Conservation (phyloP, 2,888 invertebrate genomes). For the Anaspis maculata region DNA sequence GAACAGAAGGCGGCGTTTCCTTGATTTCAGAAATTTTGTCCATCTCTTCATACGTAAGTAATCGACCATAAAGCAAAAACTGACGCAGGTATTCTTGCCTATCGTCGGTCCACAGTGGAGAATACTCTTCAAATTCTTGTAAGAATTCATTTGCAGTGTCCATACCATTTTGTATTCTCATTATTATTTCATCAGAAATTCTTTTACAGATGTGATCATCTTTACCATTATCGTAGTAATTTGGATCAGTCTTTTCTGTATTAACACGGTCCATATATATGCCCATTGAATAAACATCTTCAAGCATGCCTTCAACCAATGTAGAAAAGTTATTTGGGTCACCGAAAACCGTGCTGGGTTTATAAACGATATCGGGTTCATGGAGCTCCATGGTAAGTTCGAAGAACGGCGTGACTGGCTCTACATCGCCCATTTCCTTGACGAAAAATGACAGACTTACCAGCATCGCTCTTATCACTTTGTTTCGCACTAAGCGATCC, state of each 20-base stretch:
- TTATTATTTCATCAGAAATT: slow-evolving; percentile 49
- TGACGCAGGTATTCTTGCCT: slow-evolving; percentile 63
- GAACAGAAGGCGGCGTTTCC: slow-evolving; percentile 56
- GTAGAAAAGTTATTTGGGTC: slow-evolving; percentile 58
- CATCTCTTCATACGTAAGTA: slow-evolving; percentile 63
- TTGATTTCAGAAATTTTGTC: slow-evolving; percentile 41
- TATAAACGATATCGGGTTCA: slow-evolving; percentile 63
- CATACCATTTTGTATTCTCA: slow-evolving; percentile 31
- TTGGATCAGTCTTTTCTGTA: slow-evolving; percentile 8
- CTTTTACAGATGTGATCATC: slow-evolving; percentile 52
- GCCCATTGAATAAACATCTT: slow-evolving; percentile 70
- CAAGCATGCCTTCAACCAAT: slow-evolving; percentile 60
- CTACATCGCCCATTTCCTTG: slow-evolving; percentile 45
- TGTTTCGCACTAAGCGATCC: slow-evolving; percentile 45
- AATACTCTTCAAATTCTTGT: slow-evolving; percentile 55
- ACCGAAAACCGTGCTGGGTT: slow-evolving; percentile 63
- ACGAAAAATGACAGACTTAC: slow-evolving; percentile 52
- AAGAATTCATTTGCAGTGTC: slow-evolving; percentile 40
- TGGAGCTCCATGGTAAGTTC: slow-evolving; percentile 67
- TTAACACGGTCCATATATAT: slow-evolving; percentile 61
- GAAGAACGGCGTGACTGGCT: slow-evolving; percentile 54
- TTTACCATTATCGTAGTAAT: slow-evolving; percentile 46
- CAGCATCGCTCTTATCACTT: slow-evolving; percentile 47
- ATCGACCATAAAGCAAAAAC: slow-evolving; percentile 70
- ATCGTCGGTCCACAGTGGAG: slow-evolving; percentile 76